Percentiles rank a stretch among this genome's conserved stretches.
These are phyloP conservation scores for Lasiurus cinereus DNA, from an alignment of 2,113 vertebrate species.

Conservation along the genomic window DNA sequence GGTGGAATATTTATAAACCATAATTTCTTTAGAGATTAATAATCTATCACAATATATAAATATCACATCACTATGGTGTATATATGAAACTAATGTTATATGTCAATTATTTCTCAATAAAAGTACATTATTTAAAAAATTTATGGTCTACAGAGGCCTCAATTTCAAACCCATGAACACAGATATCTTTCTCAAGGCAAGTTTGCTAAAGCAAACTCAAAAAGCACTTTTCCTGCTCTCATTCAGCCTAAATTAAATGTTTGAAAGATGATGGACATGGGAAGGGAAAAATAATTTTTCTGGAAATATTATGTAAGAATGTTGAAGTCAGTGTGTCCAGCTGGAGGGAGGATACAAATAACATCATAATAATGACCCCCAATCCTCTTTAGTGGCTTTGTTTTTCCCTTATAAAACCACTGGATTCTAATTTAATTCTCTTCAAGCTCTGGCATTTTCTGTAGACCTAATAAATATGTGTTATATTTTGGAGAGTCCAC, in stretches of 20 bases:
- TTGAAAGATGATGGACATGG: conserved; percentile 47
- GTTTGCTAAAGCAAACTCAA: neutral
- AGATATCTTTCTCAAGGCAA: neutral
- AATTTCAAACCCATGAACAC: conserved; percentile 29
- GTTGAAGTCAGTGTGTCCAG: conserved; percentile 55
- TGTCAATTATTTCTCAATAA: neutral
- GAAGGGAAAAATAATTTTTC: neutral
- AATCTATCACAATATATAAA: neutral
- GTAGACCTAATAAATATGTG: neutral
- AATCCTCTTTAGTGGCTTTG: neutral
- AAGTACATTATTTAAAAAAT: neutral
- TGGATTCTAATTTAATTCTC: neutral
- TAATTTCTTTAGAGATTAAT: conserved; percentile 27
- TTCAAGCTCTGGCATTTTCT: neutral
- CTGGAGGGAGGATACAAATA: conserved; percentile 65
- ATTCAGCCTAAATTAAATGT: conserved; percentile 57
- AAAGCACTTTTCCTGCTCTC: conserved; percentile 24
- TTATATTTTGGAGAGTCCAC: neutral
- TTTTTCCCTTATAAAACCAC: neutral
- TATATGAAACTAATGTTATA: neutral
- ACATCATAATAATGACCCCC: conserved; percentile 57
- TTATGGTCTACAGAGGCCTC: neutral
- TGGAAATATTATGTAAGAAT: conserved; percentile 36
- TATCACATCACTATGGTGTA: neutral
- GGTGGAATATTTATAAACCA: neutral